These are phyloP conservation scores for Habrosyne pyritoides DNA, from an alignment of 2,888 invertebrate genomes.

Conservation along the genomic window DNA sequence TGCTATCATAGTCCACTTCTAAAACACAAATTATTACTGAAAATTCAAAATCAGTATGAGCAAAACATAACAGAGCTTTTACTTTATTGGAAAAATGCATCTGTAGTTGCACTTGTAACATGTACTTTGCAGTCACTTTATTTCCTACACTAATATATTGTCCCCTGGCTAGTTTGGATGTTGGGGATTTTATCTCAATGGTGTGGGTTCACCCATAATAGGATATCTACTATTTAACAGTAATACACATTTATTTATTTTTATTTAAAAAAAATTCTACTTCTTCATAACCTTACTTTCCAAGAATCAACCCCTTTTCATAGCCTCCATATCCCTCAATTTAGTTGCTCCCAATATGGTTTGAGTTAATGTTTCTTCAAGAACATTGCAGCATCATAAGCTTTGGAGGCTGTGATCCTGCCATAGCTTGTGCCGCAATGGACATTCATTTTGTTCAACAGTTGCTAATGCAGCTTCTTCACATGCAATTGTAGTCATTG, in stretches of 20 bases:
- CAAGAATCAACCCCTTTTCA: conserved; percentile 3
- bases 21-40: neutral
- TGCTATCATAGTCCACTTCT: neutral
- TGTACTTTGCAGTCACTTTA: conserved; percentile 5
- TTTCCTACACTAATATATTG: conserved; percentile 1
- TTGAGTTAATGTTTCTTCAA: neutral
- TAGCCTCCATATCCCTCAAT: neutral
- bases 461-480: conserved; percentile 11
- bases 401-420: neutral
- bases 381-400: neutral
- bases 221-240: neutral
- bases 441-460: neutral
- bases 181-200: conserved; percentile 5
- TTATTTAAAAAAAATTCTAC: neutral
- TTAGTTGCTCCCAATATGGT: neutral
- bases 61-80: conserved; percentile 7
- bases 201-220: neutral
- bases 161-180: neutral
- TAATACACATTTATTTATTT: neutral
- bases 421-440: neutral
- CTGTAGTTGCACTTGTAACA: conserved; percentile 9
- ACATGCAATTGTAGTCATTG: conserved; percentile 8
- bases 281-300: neutral
- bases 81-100: conserved; percentile 8
- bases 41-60: neutral